phyloP scores from a whole-genome alignment of 2,797 vertebrate species.

The Acrocephalus scirpaceus region DNA sequence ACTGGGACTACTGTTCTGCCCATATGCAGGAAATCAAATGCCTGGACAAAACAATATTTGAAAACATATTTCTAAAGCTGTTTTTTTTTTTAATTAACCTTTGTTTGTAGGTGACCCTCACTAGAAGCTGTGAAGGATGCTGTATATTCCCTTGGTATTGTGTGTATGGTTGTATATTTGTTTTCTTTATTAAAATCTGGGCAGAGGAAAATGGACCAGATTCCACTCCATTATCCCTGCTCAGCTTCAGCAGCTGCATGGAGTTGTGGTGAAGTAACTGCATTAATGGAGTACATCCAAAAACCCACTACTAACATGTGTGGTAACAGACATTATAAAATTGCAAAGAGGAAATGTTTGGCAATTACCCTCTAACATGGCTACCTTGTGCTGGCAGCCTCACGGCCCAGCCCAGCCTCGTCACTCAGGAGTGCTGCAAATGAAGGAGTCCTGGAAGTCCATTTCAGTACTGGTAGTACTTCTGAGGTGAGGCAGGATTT shows the following conservation, averaged over 20 bases:
- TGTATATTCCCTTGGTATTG: background rate
- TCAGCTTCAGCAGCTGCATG: constrained; percentile 1
- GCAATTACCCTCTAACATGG: background rate
- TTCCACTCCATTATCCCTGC: background rate
- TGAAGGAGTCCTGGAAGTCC: background rate
- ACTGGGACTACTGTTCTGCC: background rate
- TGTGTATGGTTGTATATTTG: background rate
- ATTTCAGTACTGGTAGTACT: background rate
- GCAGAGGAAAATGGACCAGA: background rate
- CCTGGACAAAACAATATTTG: background rate
- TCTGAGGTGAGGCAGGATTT: background rate
- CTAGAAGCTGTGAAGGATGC: background rate
- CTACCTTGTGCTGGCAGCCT: background rate
- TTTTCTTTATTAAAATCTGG: constrained; percentile 50
- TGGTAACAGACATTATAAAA: background rate
- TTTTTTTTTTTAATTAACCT: background rate
- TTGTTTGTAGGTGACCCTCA: background rate
- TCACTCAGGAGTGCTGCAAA: accelerated
- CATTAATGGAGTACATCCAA: background rate
- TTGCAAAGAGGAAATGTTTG: background rate
- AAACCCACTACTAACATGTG: background rate
- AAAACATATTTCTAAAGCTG: background rate
- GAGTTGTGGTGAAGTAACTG: background rate
- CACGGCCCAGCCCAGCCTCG: background rate
- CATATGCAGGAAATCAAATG: background rate